These are phyloP conservation scores for Danio aesculapii DNA, from an alignment of 2,797 vertebrate genomes.

Conservation along the genomic window DNA sequence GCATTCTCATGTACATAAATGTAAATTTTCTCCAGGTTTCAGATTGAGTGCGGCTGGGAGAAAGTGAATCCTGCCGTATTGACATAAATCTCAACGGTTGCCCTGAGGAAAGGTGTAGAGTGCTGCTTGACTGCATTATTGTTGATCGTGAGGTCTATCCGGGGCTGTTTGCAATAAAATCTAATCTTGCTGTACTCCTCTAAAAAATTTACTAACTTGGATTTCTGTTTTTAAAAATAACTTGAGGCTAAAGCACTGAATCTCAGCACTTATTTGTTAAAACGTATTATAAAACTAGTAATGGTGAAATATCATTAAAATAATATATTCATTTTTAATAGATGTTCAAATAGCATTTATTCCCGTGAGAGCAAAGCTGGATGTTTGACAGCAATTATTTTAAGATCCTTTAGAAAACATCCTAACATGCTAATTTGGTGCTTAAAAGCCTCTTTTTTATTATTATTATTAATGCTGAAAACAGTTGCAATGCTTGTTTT, in stretches of 20 bases:
- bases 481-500: neutral
- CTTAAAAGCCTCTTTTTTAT: neutral
- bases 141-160: conserved; percentile 22
- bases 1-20: conserved; percentile 40
- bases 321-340: neutral
- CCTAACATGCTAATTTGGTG: too few relatives aligned
- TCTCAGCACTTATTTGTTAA: neutral
- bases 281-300: too few relatives aligned
- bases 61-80: neutral
- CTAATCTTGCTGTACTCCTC: neutral
- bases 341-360: neutral
- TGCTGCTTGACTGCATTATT: conserved; percentile 33
- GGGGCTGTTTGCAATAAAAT: conserved; percentile 15
- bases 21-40: conserved; percentile 11
- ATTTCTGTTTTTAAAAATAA: neutral
- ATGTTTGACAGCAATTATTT: neutral
- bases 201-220: neutral
- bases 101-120: neutral
- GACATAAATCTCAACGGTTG: conserved; percentile 23
- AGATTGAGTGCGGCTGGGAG: conserved; percentile 10
- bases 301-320: neutral
- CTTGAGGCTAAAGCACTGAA: neutral
- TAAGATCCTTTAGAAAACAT: neutral
- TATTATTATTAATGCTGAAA: too few relatives aligned
- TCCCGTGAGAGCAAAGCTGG: too few relatives aligned